phyloP scores from a whole-genome alignment of 1,140 invertebrate genomes.

The Drosophila busckii region DNA sequence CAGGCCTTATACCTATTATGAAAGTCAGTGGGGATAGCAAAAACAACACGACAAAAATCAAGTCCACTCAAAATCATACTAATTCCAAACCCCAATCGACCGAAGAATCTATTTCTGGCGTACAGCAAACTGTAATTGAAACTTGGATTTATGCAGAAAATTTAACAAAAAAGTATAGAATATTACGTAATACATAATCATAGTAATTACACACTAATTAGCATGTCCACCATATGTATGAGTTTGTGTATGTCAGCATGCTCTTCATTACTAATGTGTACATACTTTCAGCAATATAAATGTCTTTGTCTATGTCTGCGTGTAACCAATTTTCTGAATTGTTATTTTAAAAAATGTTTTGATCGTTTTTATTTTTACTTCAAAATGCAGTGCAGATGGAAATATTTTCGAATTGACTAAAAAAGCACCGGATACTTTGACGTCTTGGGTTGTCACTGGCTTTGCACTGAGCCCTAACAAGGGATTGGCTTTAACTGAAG shows the following conservation, averaged over 20 bases:
- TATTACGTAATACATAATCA: constrained; percentile 2
- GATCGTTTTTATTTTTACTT: not conserved
- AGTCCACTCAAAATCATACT: constrained; percentile 18
- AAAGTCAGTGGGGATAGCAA: constrained; percentile 37
- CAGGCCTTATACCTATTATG: constrained; percentile 39
- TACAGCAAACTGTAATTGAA: constrained; percentile 53
- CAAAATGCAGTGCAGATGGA: constrained; percentile 24
- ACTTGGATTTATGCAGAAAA: constrained; percentile 46
- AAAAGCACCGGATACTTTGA: constrained; percentile 92
- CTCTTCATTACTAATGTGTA: too few species aligned
- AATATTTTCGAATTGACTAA: constrained; percentile 68
- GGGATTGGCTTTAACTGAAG: constrained; percentile 90
- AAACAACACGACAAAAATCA: constrained; percentile 23
- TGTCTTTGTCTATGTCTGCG: too few species aligned
- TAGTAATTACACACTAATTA: constrained; percentile 3
- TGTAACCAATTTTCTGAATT: not conserved
- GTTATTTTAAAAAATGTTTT: not conserved
- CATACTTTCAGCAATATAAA: too few species aligned
- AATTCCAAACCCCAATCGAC: constrained; percentile 3
- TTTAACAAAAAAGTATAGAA: constrained; percentile 16
- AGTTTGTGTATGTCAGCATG: too few species aligned
- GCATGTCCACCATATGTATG: too few species aligned
- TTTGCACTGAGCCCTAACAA: constrained; percentile 92
- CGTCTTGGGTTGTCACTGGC: constrained; percentile 94
- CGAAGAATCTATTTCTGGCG: constrained; percentile 6